These are phyloP conservation scores for Urocolius indicus DNA, from an alignment of 2,113 vertebrate species.

Conservation along the genomic window DNA sequence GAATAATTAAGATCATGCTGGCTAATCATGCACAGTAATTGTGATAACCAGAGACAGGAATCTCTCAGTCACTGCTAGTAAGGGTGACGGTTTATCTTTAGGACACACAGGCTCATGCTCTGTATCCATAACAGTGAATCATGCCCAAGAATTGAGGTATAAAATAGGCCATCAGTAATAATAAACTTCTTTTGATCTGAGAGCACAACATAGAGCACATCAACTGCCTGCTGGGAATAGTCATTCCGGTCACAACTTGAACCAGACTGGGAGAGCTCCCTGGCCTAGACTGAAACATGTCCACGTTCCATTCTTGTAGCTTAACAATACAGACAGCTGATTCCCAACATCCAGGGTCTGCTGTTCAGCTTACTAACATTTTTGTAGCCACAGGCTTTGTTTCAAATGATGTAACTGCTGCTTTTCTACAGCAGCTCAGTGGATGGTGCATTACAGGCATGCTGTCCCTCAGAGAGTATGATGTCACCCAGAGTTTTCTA, in stretches of 20 bases:
- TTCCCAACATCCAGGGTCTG: neutral
- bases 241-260: neutral
- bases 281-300: neutral
- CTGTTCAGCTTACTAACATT: neutral
- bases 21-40: neutral
- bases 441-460: neutral
- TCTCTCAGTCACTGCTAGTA: neutral
- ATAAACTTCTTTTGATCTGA: neutral
- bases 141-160: neutral
- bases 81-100: neutral
- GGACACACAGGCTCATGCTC: neutral
- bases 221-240: neutral
- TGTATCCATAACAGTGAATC: neutral
- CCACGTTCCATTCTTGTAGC: neutral
- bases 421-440: neutral
- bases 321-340: neutral
- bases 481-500: neutral
- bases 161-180: neutral
- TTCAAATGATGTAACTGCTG: neutral
- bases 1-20: neutral
- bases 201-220: rapidly evolving
- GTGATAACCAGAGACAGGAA: neutral
- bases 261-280: neutral
- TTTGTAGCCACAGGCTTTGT: neutral
- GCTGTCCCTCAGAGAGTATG: neutral